Conservation (phyloP, 1,140 invertebrate species). For the Meloidogyne hapla region DNA sequence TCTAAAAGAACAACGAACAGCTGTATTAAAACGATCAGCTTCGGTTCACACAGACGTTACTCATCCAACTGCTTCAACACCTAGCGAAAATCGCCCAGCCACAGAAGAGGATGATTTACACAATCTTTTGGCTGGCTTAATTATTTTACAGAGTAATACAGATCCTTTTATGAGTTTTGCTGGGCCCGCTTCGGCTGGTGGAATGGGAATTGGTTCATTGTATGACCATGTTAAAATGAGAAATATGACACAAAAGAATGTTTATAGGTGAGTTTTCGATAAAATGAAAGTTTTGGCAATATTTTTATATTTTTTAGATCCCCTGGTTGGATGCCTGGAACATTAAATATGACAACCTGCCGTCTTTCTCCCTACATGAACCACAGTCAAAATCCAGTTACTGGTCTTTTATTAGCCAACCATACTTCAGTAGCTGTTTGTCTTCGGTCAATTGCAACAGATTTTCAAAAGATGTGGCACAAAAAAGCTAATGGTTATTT, state of each 20-base stretch:
- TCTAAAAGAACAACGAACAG: neutral
- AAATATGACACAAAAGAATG: conserved; percentile 22
- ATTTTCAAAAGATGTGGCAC: conserved; percentile 28
- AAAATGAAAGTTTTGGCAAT: neutral
- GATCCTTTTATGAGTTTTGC: conserved; percentile 4
- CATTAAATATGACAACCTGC: conserved; percentile 36
- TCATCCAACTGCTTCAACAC: neutral
- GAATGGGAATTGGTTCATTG: conserved; percentile 4
- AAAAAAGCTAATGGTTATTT: conserved; percentile 16
- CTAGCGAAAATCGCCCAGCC: neutral
- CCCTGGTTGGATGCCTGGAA: conserved; percentile 35
- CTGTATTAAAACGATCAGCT: neutral
- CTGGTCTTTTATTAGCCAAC: conserved; percentile 25
- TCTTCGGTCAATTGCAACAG: conserved; percentile 10
- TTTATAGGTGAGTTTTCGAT: conserved; percentile 17
- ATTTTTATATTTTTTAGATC: conserved; percentile 27
- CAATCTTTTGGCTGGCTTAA: conserved; percentile 18
- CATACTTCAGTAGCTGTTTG: conserved; percentile 8
- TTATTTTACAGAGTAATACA: conserved; percentile 13
- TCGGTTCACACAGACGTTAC: neutral
- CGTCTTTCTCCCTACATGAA: conserved; percentile 36
- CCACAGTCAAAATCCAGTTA: conserved; percentile 29
- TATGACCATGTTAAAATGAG: conserved; percentile 11
- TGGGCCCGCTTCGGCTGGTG: neutral
- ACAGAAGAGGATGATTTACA: neutral